These are phyloP conservation scores for Calephelis perditalis DNA, from an alignment of 2,888 invertebrate genomes.

Conservation along the genomic window DNA sequence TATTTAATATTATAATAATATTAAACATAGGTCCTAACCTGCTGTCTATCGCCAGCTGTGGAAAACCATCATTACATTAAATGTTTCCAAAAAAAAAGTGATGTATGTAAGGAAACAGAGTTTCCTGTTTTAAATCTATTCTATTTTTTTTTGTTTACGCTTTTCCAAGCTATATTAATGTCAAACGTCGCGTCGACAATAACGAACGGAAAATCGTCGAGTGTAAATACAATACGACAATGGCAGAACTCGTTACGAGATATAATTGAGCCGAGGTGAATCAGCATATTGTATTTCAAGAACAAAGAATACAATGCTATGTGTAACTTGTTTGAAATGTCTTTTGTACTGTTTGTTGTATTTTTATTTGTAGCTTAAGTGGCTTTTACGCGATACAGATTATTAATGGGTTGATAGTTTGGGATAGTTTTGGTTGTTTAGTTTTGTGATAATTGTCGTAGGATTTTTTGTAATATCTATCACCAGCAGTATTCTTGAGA, in stretches of 20 bases:
- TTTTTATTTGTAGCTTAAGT: slow-evolving; percentile 6
- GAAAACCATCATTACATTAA: no score
- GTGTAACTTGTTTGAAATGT: slow-evolving; percentile 12
- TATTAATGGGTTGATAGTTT: slow-evolving; percentile 1
- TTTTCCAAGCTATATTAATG: slow-evolving; percentile 3
- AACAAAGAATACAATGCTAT: slow-evolving; percentile 9
- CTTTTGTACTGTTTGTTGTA: slow-evolving; percentile 9
- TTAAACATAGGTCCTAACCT: no score
- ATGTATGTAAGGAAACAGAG: neutral
- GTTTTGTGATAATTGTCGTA: neutral
- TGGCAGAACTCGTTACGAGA: slow-evolving; percentile 8
- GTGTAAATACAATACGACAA: slow-evolving; percentile 12
- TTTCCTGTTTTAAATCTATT: neutral
- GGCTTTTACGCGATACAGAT: slow-evolving; percentile 1
- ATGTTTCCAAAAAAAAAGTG: no score
- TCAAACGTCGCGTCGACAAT: slow-evolving; percentile 10
- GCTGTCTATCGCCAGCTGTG: no score
- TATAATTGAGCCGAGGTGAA: slow-evolving; percentile 13
- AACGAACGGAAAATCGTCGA: slow-evolving; percentile 10
- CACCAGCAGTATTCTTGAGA: no score
- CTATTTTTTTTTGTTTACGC: neutral
- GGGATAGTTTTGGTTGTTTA: neutral
- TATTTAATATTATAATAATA: no score
- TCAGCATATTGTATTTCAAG: slow-evolving; percentile 12
- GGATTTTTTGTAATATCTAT: no score